Percentiles rank a stretch among this genome's conserved stretches.
These are phyloP conservation scores for Drepana arcuata DNA, from an alignment of 1,140 invertebrate species.

Conservation along the genomic window DNA sequence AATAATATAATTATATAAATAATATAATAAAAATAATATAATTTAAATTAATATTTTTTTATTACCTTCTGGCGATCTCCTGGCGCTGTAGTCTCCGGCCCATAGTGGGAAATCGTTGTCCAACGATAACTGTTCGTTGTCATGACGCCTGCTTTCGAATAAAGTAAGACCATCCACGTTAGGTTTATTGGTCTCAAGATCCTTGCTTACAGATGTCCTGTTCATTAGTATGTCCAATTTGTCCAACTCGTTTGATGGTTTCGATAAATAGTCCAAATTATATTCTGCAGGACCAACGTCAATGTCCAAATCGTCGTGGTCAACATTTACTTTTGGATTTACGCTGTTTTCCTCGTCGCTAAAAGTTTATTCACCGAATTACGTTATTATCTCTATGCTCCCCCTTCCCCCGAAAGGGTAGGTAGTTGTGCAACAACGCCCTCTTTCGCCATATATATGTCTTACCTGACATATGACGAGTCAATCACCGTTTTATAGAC, in stretches of 20 bases:
- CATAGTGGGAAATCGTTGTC: constrained; percentile 46
- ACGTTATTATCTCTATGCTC: too few relatives aligned
- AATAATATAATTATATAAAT: background rate
- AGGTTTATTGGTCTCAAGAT: constrained; percentile 3
- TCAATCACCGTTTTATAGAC: too few relatives aligned
- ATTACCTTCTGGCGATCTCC: constrained; percentile 68
- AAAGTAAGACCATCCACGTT: constrained; percentile 5
- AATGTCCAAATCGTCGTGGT: constrained; percentile 89
- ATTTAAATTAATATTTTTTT: constrained; percentile 1
- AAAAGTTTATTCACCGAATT: too few relatives aligned
- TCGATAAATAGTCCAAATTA: too few relatives aligned
- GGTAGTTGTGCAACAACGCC: too few relatives aligned
- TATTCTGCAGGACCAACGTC: constrained; percentile 45
- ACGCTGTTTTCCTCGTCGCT: constrained; percentile 81
- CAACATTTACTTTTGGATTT: constrained; percentile 90
- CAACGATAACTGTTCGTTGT: constrained; percentile 17
- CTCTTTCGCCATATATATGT: too few relatives aligned
- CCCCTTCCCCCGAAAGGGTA: too few relatives aligned
- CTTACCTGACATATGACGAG: too few relatives aligned
- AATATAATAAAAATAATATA: constrained; percentile 1
- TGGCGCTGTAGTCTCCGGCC: constrained; percentile 53
- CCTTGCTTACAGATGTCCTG: constrained; percentile 1
- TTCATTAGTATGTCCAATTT: constrained; percentile 12
- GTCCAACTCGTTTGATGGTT: constrained; percentile 8
- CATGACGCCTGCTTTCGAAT: constrained; percentile 11